Evolutionary conservation across 1,140 invertebrate genomes (phyloP), one percentile per base, ranked within the genome.

Genomic region (Neodiprion lecontei): DNA sequence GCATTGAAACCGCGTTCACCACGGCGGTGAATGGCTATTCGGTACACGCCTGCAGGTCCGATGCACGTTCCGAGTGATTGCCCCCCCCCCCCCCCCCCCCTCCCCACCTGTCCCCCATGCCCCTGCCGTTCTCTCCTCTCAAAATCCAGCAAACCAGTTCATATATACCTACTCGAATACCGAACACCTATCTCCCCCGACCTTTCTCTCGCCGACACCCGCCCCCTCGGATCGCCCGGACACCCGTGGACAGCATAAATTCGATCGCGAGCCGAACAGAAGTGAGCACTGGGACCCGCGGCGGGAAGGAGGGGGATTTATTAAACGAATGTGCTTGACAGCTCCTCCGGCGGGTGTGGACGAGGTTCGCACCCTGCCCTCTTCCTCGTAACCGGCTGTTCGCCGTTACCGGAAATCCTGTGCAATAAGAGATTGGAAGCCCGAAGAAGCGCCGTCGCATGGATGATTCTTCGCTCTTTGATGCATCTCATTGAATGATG

Each of bases 221-320:
- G 9, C 53, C 53, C 53, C 8, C 53, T 14, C 5, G n/a, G 11
- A 12, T 17, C 53, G 11, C 8, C 11, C 53, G 53, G 53, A 61
- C 53, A 61, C 53, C 53, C 53, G 53, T 17, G 53, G 53, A 61
- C 53, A 61, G 53, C 53, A 61, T 61, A 61, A 61, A 61, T 61
- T 61, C 53, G 53, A 61, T 61, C 53, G 53, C 53, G 53, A 61
- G n/a, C 53, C 53, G 53, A 61, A 61, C 53, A 61, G 53, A 61
- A 61, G 53, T 61, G 53, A 61, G n/a, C 53, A 17, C 53, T 11
- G 11, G 5, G 53, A 61, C 11, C 11, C 11, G 53, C 11, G 5
- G 5, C 53, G n/a, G 53, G 53, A 61, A 17, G 53, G 53, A 17
- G n/a, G 53, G 53, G 53, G 53, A 61, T 61, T 61, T 61, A 61